Evolutionary conservation across 1,140 invertebrate species (phyloP), one percentile per base, ranked within the genome.

Genomic region (Drosophila melanica): DNA sequence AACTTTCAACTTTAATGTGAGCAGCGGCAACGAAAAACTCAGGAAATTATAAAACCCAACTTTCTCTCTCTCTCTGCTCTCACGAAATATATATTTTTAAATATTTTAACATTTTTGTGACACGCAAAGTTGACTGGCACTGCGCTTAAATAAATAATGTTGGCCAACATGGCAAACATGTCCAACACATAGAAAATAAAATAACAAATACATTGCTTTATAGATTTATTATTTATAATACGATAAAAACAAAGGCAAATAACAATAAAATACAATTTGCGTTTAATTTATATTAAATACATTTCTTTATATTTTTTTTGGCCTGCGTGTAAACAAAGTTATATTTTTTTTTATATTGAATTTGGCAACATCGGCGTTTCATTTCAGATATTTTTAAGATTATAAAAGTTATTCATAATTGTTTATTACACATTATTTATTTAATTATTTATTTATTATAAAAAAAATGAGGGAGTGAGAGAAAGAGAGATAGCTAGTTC

Each of bases 171-270:
- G 35, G 41, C 48, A 58, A 63, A 63, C 27, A 74, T 69, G 53
- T 48, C 47, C 16, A 60, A 12, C 57, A 68, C 64, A 73, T 68
- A 71, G 54, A 75, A 77, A 77, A 76, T 68, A 35, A 75, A 75
- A 60, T 65, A 75, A 59, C 63, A 70, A 63, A 60, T 48, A 57
- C 58, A 77, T 53, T 48, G 12, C 47, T 51, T 39, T 51, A 48
- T 41, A 9, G 11, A 70, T 75, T 60, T 58, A 48, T 70, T 75
- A 75, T 79, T 78, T 70, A 79, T 62, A 66, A 47, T 54, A 64
- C 27, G 33, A 73, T 42, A 51, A 65, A 48, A 66, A 53, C 41
- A 41, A 48, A 45, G 16, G 10, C 54, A 18, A 53, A 39, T 37
- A 37, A 68, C 42, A 51, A 67, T 44, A 60, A 64, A 64, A 63